A percentile compares a stretch with the other conserved stretches of the same genome.
Evolutionary conservation across 1,140 invertebrate species (phyloP).

Genomic region (Choristoneura fumiferana): DNA sequence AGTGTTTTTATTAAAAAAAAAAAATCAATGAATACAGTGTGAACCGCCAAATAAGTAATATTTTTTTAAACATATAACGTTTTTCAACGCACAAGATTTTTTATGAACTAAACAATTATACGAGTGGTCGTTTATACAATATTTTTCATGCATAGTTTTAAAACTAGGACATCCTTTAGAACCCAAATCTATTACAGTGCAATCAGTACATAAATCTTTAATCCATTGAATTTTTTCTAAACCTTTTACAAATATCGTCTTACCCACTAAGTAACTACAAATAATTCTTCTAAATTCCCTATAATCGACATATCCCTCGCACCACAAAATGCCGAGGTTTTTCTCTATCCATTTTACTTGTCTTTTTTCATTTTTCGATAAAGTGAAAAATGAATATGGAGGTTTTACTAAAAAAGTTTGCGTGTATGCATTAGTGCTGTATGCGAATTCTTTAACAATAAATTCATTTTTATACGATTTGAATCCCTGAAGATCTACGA

Average conservation of each 20-base stretch:
- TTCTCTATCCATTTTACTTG: slow-evolving; percentile 18
- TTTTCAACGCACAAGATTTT: background rate
- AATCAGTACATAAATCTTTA: slow-evolving; percentile 1
- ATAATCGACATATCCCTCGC: slow-evolving; percentile 19
- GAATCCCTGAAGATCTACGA: slow-evolving; percentile 25
- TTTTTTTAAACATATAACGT: background rate
- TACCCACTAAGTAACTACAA: slow-evolving; percentile 18
- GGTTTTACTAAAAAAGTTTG: slow-evolving; percentile 4
- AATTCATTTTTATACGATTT: slow-evolving; percentile 23
- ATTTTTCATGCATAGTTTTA: background rate
- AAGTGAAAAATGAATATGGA: background rate
- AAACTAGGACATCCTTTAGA: slow-evolving; percentile 8
- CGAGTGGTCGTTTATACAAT: background rate
- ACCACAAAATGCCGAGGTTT: slow-evolving; percentile 6
- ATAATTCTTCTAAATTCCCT: slow-evolving; percentile 18
- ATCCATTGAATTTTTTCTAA: slow-evolving; percentile 15
- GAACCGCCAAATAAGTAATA: background rate
- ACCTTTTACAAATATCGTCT: slow-evolving; percentile 14
- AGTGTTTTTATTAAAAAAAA: no score
- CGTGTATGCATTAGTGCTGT: background rate
- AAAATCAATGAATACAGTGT: no score
- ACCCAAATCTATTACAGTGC: slow-evolving; percentile 2
- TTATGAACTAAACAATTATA: background rate
- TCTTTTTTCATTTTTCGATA: slow-evolving; percentile 16
- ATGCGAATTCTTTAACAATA: slow-evolving; percentile 26